Base-by-base conservation (phyloP, 2,888 invertebrate species). In the Junonia oenone region DNA sequence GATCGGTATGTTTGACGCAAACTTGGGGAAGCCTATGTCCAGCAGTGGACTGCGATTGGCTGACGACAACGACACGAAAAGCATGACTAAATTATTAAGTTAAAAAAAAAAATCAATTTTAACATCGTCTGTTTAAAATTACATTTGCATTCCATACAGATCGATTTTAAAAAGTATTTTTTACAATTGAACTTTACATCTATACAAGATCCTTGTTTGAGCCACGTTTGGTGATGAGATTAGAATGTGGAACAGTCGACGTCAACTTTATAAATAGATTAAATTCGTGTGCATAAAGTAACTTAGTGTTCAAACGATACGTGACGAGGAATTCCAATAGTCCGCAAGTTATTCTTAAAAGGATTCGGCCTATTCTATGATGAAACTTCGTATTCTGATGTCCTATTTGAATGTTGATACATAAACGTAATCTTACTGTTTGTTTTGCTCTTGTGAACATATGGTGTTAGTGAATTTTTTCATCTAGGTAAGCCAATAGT, bases 251-350 rank as follows among this genome's bases (percentile, higher is more conserved):
- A 79, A 72, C 84, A 78, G 61, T 59, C 74, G 71, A 72, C 85
- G 84, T 88, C 87, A 86, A 80, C 83, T 72, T 81, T 88, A 89
- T 84, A 86, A 88, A 88, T 89, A 88, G 88, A 82, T 74, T 81
- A 81, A 79, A 85, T 84, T 83, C 83, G 80, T 77, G 68, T 74
- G 67, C 63, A 66, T 69, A 80, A 75, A 76, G 75, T 77, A 78
- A 76, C 70, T 74, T 68, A 71, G 73, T 78, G 75, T 79, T 78
- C 78, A 72, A 74, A 76, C 67, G 72, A 71, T 76, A n/a, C 69
- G 75, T 74, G 75, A 72, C 73, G 73, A 76, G 73, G 51, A 56
- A 54, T 51, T 37, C 49, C 40, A n/a, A n/a, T n/a, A n/a, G n/a
- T n/a, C n/a, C n/a, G 64, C 61, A 67, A 19, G n/a, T n/a, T 37